Conservation (phyloP, 2,797 vertebrate species). For the Schizothorax lantsangensis region DNA sequence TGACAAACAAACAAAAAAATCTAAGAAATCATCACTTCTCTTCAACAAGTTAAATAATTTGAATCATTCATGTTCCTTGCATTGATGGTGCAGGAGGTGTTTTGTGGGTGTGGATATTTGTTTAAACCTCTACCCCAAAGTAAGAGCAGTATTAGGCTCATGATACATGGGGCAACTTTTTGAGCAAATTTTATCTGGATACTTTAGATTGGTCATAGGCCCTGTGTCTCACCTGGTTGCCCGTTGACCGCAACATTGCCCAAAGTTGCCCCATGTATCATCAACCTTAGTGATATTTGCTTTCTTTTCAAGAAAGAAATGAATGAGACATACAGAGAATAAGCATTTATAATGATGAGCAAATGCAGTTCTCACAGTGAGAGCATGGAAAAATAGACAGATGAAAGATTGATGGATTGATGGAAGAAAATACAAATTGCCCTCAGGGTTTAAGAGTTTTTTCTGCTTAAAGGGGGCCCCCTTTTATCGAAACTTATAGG, state of each 20-base stretch:
- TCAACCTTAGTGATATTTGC: background rate
- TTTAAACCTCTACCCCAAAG: background rate
- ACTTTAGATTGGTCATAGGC: background rate
- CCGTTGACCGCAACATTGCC: background rate
- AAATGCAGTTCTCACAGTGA: background rate
- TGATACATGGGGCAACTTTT: no score
- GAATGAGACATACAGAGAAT: background rate
- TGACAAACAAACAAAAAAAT: background rate
- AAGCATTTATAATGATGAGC: background rate
- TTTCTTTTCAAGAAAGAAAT: background rate
- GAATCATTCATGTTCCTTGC: background rate
- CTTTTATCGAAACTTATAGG: background rate
- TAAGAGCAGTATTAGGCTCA: background rate
- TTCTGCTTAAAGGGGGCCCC: background rate
- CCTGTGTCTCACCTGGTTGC: background rate
- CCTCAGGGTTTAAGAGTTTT: constrained; percentile 11
- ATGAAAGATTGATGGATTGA: constrained; percentile 31
- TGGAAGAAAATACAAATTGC: background rate
- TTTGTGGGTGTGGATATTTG: background rate
- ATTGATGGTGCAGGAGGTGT: background rate
- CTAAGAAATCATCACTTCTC: background rate
- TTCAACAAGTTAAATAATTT: background rate
- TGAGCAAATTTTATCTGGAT: background rate
- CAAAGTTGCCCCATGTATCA: background rate
- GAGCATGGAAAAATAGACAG: background rate